Evolutionary conservation across 2,888 invertebrate genomes (phyloP).

Genomic region (Polyploca ridens): DNA sequence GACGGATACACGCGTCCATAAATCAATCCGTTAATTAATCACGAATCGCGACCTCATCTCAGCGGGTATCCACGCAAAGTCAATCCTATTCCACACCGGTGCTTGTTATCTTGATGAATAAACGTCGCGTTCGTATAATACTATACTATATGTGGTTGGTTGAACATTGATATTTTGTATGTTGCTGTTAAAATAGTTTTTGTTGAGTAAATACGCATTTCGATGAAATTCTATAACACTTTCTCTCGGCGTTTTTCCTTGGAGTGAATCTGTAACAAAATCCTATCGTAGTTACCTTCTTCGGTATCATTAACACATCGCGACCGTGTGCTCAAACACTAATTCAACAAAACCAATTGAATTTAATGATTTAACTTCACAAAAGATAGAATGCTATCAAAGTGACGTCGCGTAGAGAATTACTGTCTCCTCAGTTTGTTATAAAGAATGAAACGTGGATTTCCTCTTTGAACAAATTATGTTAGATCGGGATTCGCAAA

Average conservation of each 20-base stretch:
- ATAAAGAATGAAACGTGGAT: constrained; percentile 52
- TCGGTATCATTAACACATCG: background rate
- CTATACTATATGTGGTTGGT: background rate
- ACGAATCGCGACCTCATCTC: constrained; percentile 22
- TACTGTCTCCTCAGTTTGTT: constrained; percentile 43
- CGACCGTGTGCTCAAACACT: constrained; percentile 28
- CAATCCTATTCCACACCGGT: background rate
- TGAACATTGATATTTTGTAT: background rate
- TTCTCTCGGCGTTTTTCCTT: too few species aligned
- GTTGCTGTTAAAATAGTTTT: too few species aligned
- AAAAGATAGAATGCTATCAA: constrained; percentile 49
- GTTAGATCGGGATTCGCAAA: constrained; percentile 54
- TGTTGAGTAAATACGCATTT: too few species aligned
- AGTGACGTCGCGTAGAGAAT: constrained; percentile 46
- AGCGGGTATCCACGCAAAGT: background rate
- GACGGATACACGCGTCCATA: constrained; percentile 26
- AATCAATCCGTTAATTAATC: constrained; percentile 51
- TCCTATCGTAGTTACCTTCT: background rate
- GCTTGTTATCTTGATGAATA: background rate
- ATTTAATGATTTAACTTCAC: constrained; percentile 61
- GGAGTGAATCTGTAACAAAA: too few species aligned
- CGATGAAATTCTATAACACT: too few species aligned
- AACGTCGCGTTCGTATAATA: constrained; percentile 23
- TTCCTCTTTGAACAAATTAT: constrained; percentile 57
- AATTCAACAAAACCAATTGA: constrained; percentile 52